Evolutionary conservation across 2,888 invertebrate genomes (phyloP), one percentile per base, ranked within the genome.

Genomic region (Cactoblastis cactorum): DNA sequence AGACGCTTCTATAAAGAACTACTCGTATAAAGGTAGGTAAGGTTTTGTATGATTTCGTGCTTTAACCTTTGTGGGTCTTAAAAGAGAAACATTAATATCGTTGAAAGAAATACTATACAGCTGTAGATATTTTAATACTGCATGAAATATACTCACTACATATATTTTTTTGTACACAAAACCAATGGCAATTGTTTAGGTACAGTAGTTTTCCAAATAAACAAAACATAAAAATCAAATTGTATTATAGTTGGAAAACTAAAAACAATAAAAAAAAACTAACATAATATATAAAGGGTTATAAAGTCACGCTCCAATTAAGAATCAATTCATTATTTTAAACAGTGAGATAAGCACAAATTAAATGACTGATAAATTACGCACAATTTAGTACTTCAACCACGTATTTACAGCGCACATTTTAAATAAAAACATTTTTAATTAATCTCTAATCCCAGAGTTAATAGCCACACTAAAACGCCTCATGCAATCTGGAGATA

Each of bases 11-110:
- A 77, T 80, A 83, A 83, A 81, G 76, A 77, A 81, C 78, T 72
- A 83, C 84, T 80, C 78, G 79, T 80, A 83, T 79, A 77, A 80
- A 86, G 81, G 83, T 82, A 80, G 83, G 83, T 83, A 79, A 72
- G 78, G 75, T 71, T 77, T 84, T 85, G 83, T 86, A 84, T 80
- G 77, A 79, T 80, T 85, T 80, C 75, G 69, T 75, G 79, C 77
- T 80, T 74, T 78, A 76, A 77, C 71, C 72, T 67, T 75, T 82
- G 79, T 79, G 77, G 76, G 72, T 80, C 81, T 79, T 77, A 62
- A 71, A 76, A 72, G 82, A 75, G n/a, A n/a, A n/a, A n/a, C n/a
- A n/a, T n/a, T n/a, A n/a, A n/a, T n/a, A n/a, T n/a, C n/a, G n/a
- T n/a, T n/a, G n/a, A n/a, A n/a, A n/a, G n/a, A n/a, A n/a, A n/a